These are phyloP conservation scores for Ichneumon xanthorius DNA, from an alignment of 2,888 invertebrate species.

Conservation along the genomic window DNA sequence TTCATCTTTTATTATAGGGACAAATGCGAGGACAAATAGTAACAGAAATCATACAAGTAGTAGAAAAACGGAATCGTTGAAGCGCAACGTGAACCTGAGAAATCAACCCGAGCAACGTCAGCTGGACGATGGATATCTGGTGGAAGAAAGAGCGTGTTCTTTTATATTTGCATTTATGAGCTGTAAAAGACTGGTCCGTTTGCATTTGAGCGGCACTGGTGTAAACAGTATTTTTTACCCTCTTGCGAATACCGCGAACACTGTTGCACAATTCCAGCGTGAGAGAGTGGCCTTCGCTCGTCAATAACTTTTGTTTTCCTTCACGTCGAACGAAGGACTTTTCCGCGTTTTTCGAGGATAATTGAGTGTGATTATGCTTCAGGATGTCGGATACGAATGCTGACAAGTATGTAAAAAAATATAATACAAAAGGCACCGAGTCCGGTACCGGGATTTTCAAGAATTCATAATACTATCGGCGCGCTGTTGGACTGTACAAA, in stretches of 20 bases:
- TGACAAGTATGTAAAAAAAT: constrained; percentile 57
- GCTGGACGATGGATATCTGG: not conserved
- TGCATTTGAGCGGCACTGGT: not conserved
- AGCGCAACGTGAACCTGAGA: not conserved
- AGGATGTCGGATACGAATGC: constrained; percentile 45
- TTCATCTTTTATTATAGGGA: not conserved
- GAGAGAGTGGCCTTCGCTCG: constrained; percentile 13
- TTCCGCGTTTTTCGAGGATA: constrained; percentile 24
- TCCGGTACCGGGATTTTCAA: constrained; percentile 39
- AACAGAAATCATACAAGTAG: not conserved
- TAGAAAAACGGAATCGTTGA: constrained; percentile 28
- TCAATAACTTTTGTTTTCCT: constrained; percentile 21
- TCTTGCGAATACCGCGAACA: not conserved
- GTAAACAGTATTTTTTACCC: not conserved
- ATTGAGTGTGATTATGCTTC: constrained; percentile 20
- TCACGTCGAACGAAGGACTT: not conserved
- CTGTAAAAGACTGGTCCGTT: constrained; percentile 11
- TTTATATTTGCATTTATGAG: not conserved
- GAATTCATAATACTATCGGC: constrained; percentile 67
- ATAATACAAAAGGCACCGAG: constrained; percentile 52
- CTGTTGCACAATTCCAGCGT: constrained; percentile 34
- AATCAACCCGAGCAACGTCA: constrained; percentile 9
- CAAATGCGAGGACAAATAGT: not conserved
- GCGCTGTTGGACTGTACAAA: constrained; percentile 60
- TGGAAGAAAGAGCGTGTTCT: not conserved